Evolutionary conservation across 1,140 invertebrate genomes (phyloP), one percentile per base, ranked within the genome.

Genomic region (Alviniconcha marisindica): DNA sequence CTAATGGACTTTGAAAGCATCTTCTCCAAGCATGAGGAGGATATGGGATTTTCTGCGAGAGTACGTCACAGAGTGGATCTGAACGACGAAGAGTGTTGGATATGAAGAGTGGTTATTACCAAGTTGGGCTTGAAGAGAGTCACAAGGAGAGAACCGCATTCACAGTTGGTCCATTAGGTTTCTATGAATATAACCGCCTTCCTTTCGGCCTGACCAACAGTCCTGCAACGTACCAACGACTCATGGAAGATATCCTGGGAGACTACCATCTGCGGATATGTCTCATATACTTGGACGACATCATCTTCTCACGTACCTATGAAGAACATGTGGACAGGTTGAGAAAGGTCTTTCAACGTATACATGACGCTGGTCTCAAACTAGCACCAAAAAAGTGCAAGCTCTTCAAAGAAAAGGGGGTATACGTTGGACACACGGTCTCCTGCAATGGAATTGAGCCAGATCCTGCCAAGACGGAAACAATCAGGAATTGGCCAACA

Each of bases 251-350:
- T 5, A 28, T 18, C 15, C 4, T 60, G 10, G 24, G n/a, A 12
- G 56, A 60, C 76, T 69, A 83, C 76, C 31, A 77, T 77, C 44
- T 51, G 74, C 24, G 36, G 28, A n/a, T n/a, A 48, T 77, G 74
- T 44, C 31, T 83, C 0, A 77, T 83, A 48, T 77, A 48, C 38
- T 36, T 83, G 42, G 56, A 77, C n/a, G 24, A 78, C 44, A 31
- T 18, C 24, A 5, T 24, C 4, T 60, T 15, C 24, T 24, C 15
- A 60, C 4, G 15, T 12, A 24, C 56, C 10, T 60, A 4, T 66
- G 74, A 40, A 42, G 51, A 48, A 44, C 74, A 48, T 66, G 33
- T 42, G 15, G 63, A 66, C 28, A 7, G 63, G 7, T 28, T 66
- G 1, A 24, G 31, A 2, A 24, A 33, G 7, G 31, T 66, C 5